phyloP scores from a whole-genome alignment of 2,888 invertebrate genomes.

The Caenorhabditis sp. region DNA sequence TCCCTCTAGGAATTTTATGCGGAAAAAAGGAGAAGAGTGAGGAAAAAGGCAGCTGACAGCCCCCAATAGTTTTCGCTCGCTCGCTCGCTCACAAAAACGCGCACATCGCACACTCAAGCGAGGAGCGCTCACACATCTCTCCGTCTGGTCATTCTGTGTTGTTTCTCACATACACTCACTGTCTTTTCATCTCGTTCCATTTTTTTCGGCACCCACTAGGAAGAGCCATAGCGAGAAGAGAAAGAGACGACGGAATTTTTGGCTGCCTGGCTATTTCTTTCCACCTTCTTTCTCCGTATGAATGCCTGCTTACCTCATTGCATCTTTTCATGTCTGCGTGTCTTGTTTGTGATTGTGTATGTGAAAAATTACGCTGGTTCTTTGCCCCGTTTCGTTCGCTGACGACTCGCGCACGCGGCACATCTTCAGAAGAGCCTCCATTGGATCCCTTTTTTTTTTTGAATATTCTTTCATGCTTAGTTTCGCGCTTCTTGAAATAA shows the following conservation, averaged over 20 bases:
- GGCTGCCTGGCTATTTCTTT: slow-evolving; percentile 17
- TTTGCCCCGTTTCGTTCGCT: background rate
- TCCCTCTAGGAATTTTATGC: slow-evolving; percentile 1
- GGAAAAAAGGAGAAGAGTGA: background rate
- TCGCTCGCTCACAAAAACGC: slow-evolving; percentile 2
- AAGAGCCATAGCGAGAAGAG: background rate
- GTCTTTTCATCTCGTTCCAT: background rate
- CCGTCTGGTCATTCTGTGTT: background rate
- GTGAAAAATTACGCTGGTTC: background rate
- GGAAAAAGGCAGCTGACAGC: slow-evolving; percentile 2
- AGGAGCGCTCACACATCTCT: background rate
- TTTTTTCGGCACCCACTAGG: background rate
- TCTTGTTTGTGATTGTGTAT: slow-evolving; percentile 31
- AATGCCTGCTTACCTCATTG: slow-evolving; percentile 10
- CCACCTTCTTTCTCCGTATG: slow-evolving; percentile 1
- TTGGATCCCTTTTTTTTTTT: background rate
- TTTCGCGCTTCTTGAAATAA: background rate
- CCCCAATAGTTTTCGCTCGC: background rate
- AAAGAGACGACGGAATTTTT: slow-evolving; percentile 20
- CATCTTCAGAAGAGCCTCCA: slow-evolving; percentile 16
- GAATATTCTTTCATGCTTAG: background rate
- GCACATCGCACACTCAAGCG: background rate
- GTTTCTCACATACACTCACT: background rate
- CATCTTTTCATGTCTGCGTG: slow-evolving; percentile 2
- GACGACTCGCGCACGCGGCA: slow-evolving; percentile 2